phyloP scores from a whole-genome alignment of 2,113 vertebrate species.

The Columba livia region DNA sequence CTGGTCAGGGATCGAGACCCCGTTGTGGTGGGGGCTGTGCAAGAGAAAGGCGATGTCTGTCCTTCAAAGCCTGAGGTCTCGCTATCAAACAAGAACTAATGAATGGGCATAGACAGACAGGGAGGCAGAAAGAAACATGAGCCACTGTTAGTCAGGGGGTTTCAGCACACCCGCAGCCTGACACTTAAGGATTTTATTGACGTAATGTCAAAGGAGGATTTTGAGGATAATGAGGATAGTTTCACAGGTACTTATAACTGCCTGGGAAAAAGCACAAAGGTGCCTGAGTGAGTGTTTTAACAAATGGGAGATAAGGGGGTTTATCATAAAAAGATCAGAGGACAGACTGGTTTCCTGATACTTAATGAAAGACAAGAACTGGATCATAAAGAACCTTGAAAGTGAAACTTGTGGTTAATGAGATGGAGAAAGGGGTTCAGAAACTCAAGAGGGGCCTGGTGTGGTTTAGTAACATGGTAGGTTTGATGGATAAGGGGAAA shows the following conservation, averaged over 20 bases:
- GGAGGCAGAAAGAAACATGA: slow-evolving; percentile 24
- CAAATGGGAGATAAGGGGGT: slow-evolving; percentile 31
- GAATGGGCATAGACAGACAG: not conserved
- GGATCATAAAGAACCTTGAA: not conserved
- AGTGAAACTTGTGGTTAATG: not conserved
- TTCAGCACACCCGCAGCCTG: not conserved
- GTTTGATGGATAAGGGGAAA: not conserved
- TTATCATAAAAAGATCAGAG: not conserved
- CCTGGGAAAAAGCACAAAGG: slow-evolving; percentile 35
- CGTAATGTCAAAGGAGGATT: slow-evolving; percentile 25
- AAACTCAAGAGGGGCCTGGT: not conserved
- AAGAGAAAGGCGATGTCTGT: not conserved
- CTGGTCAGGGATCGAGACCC: not conserved
- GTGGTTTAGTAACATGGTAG: not conserved
- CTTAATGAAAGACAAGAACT: slow-evolving; percentile 5
- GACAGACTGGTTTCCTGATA: not conserved
- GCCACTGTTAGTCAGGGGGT: not conserved
- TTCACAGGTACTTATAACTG: not conserved
- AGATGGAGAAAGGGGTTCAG: not conserved
- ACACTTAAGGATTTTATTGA: slow-evolving; percentile 19
- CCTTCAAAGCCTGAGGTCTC: not conserved
- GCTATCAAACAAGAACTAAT: not conserved
- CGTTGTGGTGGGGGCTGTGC: not conserved
- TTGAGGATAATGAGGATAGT: slow-evolving; percentile 41
- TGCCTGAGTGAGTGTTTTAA: slow-evolving; percentile 29